Evolutionary conservation across 2,888 invertebrate genomes (phyloP).

Genomic region (Furcula furcula): DNA sequence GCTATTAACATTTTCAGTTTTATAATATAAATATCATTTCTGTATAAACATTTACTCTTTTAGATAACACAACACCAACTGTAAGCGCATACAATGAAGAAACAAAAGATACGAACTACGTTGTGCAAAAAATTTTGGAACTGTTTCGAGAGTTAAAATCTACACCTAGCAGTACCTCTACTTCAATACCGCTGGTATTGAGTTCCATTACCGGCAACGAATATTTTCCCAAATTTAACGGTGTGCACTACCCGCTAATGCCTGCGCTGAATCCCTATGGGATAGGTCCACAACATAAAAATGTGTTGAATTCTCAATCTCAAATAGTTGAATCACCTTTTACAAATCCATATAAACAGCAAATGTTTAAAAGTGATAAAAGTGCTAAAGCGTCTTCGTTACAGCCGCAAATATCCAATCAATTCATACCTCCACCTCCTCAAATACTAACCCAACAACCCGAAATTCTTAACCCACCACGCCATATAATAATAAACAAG

Average conservation of each 20-base stretch:
- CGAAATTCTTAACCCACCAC: background rate
- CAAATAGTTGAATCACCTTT: background rate
- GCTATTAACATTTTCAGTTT: no score
- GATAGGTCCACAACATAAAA: background rate
- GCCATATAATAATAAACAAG: background rate
- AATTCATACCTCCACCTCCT: no score
- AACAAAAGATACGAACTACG: slow-evolving; percentile 21
- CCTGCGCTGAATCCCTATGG: slow-evolving; percentile 10
- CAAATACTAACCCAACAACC: background rate
- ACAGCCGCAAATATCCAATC: background rate
- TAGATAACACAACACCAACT: slow-evolving; percentile 16
- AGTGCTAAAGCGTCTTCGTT: background rate
- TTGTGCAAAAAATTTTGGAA: slow-evolving; percentile 47
- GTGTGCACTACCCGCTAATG: slow-evolving; percentile 4
- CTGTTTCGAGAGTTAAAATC: slow-evolving; percentile 47
- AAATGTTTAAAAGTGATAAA: background rate
- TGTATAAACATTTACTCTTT: slow-evolving; percentile 7
- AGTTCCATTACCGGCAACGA: no score
- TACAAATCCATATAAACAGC: slow-evolving; percentile 1
- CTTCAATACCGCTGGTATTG: background rate
- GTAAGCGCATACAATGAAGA: slow-evolving; percentile 8
- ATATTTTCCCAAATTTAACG: no score
- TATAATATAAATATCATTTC: background rate
- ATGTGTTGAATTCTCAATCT: background rate
- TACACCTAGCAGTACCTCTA: slow-evolving; percentile 25